Conservation (phyloP, 2,888 invertebrate species). For the Lycocerus yunnanus region DNA sequence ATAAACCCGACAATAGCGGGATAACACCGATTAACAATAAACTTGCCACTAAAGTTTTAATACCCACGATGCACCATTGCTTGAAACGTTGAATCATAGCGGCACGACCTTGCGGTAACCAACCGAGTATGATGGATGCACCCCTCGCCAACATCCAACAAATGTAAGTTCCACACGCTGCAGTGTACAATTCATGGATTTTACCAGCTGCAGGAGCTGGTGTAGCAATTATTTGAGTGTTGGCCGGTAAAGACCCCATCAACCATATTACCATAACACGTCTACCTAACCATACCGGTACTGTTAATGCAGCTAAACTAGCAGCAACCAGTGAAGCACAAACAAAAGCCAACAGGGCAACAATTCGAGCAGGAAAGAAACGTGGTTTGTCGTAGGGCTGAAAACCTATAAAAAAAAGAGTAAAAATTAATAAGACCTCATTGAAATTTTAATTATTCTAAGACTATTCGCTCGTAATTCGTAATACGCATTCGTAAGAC, state of each 20-base stretch:
- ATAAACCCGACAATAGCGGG: slow-evolving; percentile 87
- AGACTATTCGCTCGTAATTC: no score
- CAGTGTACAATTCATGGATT: slow-evolving; percentile 95
- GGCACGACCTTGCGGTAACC: slow-evolving; percentile 87
- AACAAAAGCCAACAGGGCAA: slow-evolving; percentile 74
- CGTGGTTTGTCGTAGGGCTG: slow-evolving; percentile 89
- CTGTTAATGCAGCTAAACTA: slow-evolving; percentile 81
- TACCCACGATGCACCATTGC: slow-evolving; percentile 74
- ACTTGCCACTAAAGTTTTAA: slow-evolving; percentile 78
- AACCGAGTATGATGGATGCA: slow-evolving; percentile 78
- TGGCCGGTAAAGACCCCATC: slow-evolving; percentile 59
- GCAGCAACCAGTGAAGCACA: slow-evolving; percentile 83
- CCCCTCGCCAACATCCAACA: slow-evolving; percentile 92
- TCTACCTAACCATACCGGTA: slow-evolving; percentile 91
- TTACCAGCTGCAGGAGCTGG: slow-evolving; percentile 35
- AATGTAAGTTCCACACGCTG: slow-evolving; percentile 91
- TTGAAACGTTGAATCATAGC: slow-evolving; percentile 73
- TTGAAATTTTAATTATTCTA: no score
- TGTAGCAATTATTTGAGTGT: slow-evolving; percentile 46
- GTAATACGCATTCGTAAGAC: no score
- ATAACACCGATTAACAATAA: slow-evolving; percentile 84
- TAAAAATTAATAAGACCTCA: neutral
- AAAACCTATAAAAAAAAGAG: slow-evolving; percentile 63
- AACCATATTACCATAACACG: slow-evolving; percentile 88
- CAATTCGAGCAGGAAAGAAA: slow-evolving; percentile 75